Evolutionary conservation across 2,113 vertebrate species (phyloP), one percentile per base, ranked within the genome.

Genomic region (Columba janthina): DNA sequence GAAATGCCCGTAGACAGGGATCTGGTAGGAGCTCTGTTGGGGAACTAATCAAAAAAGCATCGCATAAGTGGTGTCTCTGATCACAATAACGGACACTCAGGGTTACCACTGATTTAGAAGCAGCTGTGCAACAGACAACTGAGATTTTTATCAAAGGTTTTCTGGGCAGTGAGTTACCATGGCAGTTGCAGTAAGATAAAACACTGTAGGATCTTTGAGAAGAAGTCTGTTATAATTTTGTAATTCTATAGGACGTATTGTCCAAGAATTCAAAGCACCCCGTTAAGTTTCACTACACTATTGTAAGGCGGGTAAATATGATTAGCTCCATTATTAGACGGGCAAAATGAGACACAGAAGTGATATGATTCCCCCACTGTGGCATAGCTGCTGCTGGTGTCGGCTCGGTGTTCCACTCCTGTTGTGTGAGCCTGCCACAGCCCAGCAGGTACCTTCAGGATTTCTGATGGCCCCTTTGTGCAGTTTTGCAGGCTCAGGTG

Each of bases 121-220:
- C 53, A 93, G 48, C 91, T n/a, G n/a, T 86, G 64, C 89, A 85
- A 54, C 78, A 88, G 83, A 60, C 21, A 92, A 61, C 76, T 66
- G 88, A 85, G 66, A 77, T 65, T 93, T 94, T 64, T 84, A 96
- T 95, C 89, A 88, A 89, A 77, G 70, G 18, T 31, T 79, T 95
- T 93, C 84, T 82, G 90, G 95, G 66, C 89, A 92, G 81, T 10
- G n/a, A 91, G 88, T 95, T 89, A 77, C 96, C 77, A 90, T 93
- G 86, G 88, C 88, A 88, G 84, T 90, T 71, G 58, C 83, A 93
- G 65, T 87, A 74, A 79, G 86, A 85, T 91, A 50, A 95, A 94
- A 90, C 79, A 56, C 83, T 4, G 58, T 7, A 57, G 76, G 88
- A 92, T 92, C 88, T 95, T 89, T 93, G 90, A 72, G 82, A 58